Evolutionary conservation across 2,888 invertebrate species (phyloP), one percentile per base, ranked within the genome.

Genomic region (Drepanosiphum platanoidis): DNA sequence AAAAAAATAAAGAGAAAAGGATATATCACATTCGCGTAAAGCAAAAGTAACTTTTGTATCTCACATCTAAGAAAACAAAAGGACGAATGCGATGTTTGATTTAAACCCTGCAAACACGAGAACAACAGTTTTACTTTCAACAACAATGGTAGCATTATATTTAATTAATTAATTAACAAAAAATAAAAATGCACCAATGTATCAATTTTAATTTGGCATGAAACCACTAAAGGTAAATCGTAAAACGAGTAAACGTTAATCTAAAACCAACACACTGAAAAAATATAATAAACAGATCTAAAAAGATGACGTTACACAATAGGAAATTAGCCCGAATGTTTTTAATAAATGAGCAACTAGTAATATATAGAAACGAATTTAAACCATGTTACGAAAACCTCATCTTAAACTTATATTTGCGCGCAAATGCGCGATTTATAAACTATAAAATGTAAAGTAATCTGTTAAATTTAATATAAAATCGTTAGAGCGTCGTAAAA

Each of bases 391-490:
- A 68, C 68, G 22, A 34, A 68, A 2, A 8, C 34, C 34, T 1
- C 34, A 34, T 3, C 18, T 34, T 22, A 22, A 18, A 5, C 52
- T 52, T 22, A 5, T 52, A 18, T 15, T 18, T 18, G 18, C 22
- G 22, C 52, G 5, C 46, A 34, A 68, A 68, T 68, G 9, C 15
- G 18, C 66, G 32, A 66, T 32, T 66, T 34, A 32, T 7, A 22
- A 68, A 34, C 68, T 32, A 66, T 66, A 66, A 32, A 74, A 74
- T 32, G 32, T 74, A 9, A 11, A 46, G 1, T 22, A 30, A 39
- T 39, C 22, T 22, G 4, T 39, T 78, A 15, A 77, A 64, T 64
- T 78, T 78, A 78, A 64, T 78, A 39, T 64, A 39, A 64, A 78
- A 78, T 15, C 27, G 61, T 78, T 64, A 13, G 34, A 42, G 39